A percentile compares a stretch with the other conserved stretches of the same genome.
Conservation (phyloP, 2,888 invertebrate genomes). For the Andrena bicolor region DNA sequence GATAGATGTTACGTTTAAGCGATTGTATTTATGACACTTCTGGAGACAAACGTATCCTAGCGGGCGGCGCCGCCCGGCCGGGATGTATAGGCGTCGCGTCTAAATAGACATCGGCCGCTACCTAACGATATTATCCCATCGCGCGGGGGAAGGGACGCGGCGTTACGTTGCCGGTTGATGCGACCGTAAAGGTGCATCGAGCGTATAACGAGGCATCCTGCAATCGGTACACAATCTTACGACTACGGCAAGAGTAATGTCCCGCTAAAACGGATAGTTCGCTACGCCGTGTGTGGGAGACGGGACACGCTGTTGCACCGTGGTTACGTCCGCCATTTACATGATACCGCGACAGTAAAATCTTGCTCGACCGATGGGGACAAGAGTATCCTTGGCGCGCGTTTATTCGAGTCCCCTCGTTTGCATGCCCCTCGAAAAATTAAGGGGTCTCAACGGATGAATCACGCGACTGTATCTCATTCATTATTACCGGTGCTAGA, state of each 20-base stretch:
- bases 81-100: conserved; percentile 31
- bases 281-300: conserved; percentile 8
- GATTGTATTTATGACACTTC: conserved; percentile 64
- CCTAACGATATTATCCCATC: conserved; percentile 50
- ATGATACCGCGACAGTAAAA: conserved; percentile 54
- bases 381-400: conserved; percentile 19
- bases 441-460: background rate
- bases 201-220: conserved; percentile 41
- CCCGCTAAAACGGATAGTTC: conserved; percentile 33
- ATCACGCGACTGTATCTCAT: background rate
- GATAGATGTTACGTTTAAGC: conserved; percentile 51
- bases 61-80: background rate
- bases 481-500: background rate
- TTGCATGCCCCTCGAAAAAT: background rate
- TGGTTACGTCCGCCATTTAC: conserved; percentile 44
- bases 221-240: conserved; percentile 37
- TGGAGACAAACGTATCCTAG: conserved; percentile 26
- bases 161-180: conserved; percentile 44
- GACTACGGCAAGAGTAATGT: conserved; percentile 47
- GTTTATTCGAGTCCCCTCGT: conserved; percentile 16
- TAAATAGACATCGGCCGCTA: conserved; percentile 40
- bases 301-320: conserved; percentile 18
- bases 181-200: conserved; percentile 52
- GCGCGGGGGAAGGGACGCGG: conserved; percentile 34
- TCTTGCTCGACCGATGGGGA: conserved; percentile 18